phyloP scores from a whole-genome alignment of 1,140 invertebrate genomes.

The Orussus abietinus region DNA sequence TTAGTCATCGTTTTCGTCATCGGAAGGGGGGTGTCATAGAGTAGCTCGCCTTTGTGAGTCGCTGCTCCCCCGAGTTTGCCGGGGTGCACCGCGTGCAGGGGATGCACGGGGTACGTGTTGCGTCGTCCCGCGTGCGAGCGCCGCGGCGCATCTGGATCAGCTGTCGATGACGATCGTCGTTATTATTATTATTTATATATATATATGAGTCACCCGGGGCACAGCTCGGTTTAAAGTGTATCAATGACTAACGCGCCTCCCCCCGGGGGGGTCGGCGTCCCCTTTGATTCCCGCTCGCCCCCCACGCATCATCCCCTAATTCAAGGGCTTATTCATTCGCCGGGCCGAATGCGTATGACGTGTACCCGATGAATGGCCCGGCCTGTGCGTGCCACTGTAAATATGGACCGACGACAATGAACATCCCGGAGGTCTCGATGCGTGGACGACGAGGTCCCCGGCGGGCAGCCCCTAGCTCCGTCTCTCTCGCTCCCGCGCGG shows the following conservation, averaged over 20 bases:
- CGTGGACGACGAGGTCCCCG: no score
- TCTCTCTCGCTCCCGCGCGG: background rate
- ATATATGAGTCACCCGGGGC: slow-evolving; percentile 31
- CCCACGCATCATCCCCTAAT: slow-evolving; percentile 21
- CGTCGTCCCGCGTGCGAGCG: slow-evolving; percentile 9
- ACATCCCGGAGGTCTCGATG: no score
- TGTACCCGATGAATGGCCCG: slow-evolving; percentile 18
- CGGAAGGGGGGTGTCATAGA: slow-evolving; percentile 4
- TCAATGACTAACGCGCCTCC: slow-evolving; percentile 37
- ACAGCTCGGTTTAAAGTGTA: slow-evolving; percentile 35
- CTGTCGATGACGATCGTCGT: slow-evolving; percentile 41
- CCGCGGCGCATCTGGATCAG: slow-evolving; percentile 33
- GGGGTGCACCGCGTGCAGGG: no score
- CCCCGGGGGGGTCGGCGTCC: slow-evolving; percentile 1
- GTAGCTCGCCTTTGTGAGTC: slow-evolving; percentile 31
- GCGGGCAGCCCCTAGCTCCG: background rate
- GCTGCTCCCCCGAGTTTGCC: no score
- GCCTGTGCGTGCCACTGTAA: slow-evolving; percentile 3
- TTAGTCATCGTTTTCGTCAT: slow-evolving; percentile 30
- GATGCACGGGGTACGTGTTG: slow-evolving; percentile 14
- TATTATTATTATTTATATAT: no score
- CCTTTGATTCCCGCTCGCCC: background rate
- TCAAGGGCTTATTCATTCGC: slow-evolving; percentile 28
- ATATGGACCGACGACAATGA: background rate
- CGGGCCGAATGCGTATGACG: slow-evolving; percentile 29